Evolutionary conservation across 2,797 vertebrate species (phyloP).

Genomic region (Pangasius mekongensis): DNA sequence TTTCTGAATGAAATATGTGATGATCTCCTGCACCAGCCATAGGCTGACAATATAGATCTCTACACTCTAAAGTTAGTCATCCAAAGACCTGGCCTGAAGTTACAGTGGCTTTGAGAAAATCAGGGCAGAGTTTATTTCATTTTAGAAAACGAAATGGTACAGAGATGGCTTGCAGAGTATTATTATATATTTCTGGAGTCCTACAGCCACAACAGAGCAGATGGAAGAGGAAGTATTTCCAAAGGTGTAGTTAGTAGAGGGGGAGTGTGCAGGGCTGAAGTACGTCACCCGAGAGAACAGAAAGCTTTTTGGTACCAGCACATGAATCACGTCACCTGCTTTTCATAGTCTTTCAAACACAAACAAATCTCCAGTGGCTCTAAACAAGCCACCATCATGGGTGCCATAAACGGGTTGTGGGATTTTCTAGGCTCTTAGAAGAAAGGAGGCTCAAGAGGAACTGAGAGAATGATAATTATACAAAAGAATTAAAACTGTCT

Average conservation of each 20-base stretch:
- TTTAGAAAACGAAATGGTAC: neutral
- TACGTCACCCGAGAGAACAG: constrained; percentile 48
- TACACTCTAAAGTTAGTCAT: neutral
- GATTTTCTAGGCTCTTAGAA: neutral
- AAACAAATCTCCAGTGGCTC: constrained; percentile 54
- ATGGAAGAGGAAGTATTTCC: constrained; percentile 3
- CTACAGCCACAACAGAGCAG: neutral
- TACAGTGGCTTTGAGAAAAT: neutral
- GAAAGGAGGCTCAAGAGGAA: constrained; percentile 6
- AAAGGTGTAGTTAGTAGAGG: neutral
- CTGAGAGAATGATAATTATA: constrained; percentile 1
- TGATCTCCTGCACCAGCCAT: neutral
- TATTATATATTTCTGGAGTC: constrained; percentile 11
- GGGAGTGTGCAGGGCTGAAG: constrained; percentile 31
- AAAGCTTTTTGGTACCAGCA: constrained; percentile 47
- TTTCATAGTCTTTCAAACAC: constrained; percentile 52
- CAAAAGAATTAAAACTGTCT: constrained; percentile 15
- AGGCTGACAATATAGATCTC: neutral
- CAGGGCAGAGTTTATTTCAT: neutral
- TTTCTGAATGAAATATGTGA: neutral
- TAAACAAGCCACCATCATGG: constrained; percentile 43
- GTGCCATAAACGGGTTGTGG: neutral
- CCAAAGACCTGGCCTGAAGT: neutral
- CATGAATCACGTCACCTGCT: constrained; percentile 49
- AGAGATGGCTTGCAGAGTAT: neutral